Evolutionary conservation across 2,888 invertebrate species (phyloP), one percentile per base, ranked within the genome.

Genomic region (Andrena flavipes): DNA sequence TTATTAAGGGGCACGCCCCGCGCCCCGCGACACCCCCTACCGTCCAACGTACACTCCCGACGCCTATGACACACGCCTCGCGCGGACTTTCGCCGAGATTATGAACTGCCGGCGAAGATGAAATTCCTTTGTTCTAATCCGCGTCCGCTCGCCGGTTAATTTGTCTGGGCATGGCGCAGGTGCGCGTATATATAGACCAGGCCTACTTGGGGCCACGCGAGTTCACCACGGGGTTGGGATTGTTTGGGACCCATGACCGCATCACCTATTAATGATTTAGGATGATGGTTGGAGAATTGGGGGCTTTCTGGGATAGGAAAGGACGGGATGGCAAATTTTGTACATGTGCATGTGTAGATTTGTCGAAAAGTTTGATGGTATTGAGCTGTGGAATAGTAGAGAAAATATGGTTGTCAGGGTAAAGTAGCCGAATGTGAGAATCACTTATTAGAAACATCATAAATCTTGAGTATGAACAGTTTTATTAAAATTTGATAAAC

Each of bases 1-100:
- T 93, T 92, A 92, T 72, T 92, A 91, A 91, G 90, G 88, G 89
- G 85, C 86, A 86, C 85, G 85, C 86, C 86, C 82, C 64, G 42
- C 29, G 23, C 62, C 71, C 60, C 75, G 48, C 26, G 26, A 20
- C 73, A 16, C 49, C 30, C 16, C 26, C 70, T 42, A 26, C 63
- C 42, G 13, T 49, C 59, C 60, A 56, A 26, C 75, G 33, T 64
- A 65, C 65, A 68, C 70, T 63, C 60, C 29, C 65, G 71, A 35
- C 70, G 60, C 68, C 73, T 62, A 85, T 83, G 81, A 79, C 75
- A 51, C 59, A 76, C 75, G 64, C 77, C 49, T 42, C 67, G 56
- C 54, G 60, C 49, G 42, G 73, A 72, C 56, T 81, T 56, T 48
- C 82, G 63, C 80, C 70, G 73, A 71, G 77, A 76, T 84, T 85